Base-by-base conservation (phyloP, 2,113 vertebrate genomes). In the Gallinago paraguaiae region DNA sequence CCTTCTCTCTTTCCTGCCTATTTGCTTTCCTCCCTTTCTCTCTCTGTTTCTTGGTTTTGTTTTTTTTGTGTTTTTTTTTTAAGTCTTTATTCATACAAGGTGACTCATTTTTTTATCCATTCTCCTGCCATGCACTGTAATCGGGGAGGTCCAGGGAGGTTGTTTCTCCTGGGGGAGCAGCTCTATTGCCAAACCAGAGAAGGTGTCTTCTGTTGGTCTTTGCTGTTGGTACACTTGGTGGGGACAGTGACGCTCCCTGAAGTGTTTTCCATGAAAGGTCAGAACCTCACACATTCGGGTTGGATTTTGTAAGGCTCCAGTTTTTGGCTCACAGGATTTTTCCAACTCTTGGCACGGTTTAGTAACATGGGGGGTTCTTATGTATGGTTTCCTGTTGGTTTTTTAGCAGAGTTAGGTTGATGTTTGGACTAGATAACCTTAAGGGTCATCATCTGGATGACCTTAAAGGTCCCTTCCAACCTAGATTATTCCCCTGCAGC, bases 221-320 rank as follows among this genome's bases (percentile, higher is more conserved):
- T 65, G 56, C 27, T 1, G 0, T 9, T 76, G 56, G 25, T 17
- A 11, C 13, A 54, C 28, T 39, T 7, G 4, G 22, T 4, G 45
- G 27, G 64, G 37, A 6, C 57, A 30, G 50, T 33, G 50, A 64
- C 37, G 39, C 6, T 9, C 20, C 24, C 17, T 48, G 25, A 82
- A 54, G 25, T 13, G 57, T 3, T 1, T 48, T 48, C 22, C 30
- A 23, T 12, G 2, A 0, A 18, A 61, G 64, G 8, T 15, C 2
- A 5, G 18, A 50, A 77, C 43, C 61, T 74, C 63, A 61, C 16
- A 41, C 7, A 11, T 43, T 72, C 45, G n/a, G 31, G 7, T 30
- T n/a, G 33, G 57, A 18, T 77, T 82, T 60, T 0, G 2, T 43
- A 65, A 39, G 39, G 39, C 39, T 39, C 39, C 39, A 39, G 39